These are phyloP conservation scores for Scaptomyza reducta DNA, from an alignment of 2,888 invertebrate genomes.

Conservation along the genomic window DNA sequence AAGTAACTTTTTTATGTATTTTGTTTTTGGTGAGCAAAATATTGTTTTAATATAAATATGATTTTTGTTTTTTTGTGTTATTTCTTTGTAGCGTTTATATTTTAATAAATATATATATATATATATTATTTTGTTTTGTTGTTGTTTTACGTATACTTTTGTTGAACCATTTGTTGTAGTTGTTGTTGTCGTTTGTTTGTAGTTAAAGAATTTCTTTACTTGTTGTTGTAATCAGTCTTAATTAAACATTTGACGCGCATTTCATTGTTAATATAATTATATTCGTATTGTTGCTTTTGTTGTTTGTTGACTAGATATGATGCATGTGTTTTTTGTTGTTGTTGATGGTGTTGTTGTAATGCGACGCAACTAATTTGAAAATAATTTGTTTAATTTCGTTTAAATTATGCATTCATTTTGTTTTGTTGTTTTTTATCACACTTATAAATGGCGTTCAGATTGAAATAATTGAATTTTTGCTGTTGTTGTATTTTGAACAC, in stretches of 20 bases:
- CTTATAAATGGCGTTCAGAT: slow-evolving; percentile 55
- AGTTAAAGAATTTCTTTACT: slow-evolving; percentile 65
- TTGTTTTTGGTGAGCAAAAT: slow-evolving; percentile 78
- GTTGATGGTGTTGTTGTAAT: slow-evolving; percentile 31
- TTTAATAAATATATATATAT: slow-evolving; percentile 52
- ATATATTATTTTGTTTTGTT: slow-evolving; percentile 65
- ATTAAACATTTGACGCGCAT: slow-evolving; percentile 63
- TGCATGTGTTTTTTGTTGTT: slow-evolving; percentile 49
- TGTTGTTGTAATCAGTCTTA: slow-evolving; percentile 74
- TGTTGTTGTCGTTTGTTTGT: slow-evolving; percentile 7
- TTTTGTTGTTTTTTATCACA: slow-evolving; percentile 56
- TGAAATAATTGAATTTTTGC: slow-evolving; percentile 46
- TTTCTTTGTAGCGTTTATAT: slow-evolving; percentile 33
- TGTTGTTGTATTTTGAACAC: slow-evolving; percentile 54
- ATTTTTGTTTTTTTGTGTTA: slow-evolving; percentile 36
- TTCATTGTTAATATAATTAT: slow-evolving; percentile 47
- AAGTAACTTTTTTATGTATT: slow-evolving; percentile 46
- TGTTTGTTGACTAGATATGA: slow-evolving; percentile 81
- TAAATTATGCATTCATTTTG: slow-evolving; percentile 24
- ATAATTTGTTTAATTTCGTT: slow-evolving; percentile 26
- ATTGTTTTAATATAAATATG: slow-evolving; percentile 62
- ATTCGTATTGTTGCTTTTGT: slow-evolving; percentile 43
- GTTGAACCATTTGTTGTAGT: slow-evolving; percentile 78
- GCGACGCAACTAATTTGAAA: slow-evolving; percentile 32
- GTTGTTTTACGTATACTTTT: slow-evolving; percentile 81